Evolutionary conservation across 2,797 vertebrate species (phyloP).

Genomic region (Semaprochilodus insignis): DNA sequence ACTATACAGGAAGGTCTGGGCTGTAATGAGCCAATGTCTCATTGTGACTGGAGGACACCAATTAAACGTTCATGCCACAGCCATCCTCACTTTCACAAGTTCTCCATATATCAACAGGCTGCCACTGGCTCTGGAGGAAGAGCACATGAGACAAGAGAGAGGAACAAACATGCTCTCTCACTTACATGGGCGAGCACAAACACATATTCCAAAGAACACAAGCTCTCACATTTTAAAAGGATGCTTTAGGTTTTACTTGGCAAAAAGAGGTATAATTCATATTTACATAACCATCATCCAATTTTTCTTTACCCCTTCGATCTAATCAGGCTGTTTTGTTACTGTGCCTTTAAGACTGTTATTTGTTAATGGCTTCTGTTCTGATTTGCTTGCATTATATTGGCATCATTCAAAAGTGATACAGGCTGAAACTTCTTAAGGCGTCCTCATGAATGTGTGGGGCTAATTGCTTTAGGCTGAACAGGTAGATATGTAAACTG

Average conservation of each 20-base stretch:
- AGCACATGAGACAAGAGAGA: neutral
- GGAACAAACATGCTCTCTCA: neutral
- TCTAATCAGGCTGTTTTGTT: no score
- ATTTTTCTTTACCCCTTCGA: no score
- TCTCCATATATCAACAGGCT: neutral
- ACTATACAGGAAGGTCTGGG: neutral
- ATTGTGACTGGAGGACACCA: conserved; percentile 27
- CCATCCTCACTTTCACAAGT: neutral
- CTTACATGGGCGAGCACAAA: neutral
- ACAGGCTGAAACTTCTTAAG: no score
- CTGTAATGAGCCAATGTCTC: conserved; percentile 12
- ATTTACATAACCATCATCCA: no score
- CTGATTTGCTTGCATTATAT: no score
- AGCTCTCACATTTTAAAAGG: neutral
- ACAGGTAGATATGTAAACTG: no score
- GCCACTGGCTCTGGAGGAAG: neutral
- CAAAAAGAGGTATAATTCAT: no score
- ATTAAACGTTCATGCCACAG: conserved; percentile 22
- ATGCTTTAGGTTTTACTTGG: neutral
- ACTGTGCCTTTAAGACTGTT: no score
- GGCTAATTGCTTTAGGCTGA: no score
- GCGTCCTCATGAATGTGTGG: no score
- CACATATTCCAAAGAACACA: neutral
- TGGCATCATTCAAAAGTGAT: no score
- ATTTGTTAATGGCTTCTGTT: no score